Conservation (phyloP, 2,113 vertebrate species). For the Cebidichthys violaceus region DNA sequence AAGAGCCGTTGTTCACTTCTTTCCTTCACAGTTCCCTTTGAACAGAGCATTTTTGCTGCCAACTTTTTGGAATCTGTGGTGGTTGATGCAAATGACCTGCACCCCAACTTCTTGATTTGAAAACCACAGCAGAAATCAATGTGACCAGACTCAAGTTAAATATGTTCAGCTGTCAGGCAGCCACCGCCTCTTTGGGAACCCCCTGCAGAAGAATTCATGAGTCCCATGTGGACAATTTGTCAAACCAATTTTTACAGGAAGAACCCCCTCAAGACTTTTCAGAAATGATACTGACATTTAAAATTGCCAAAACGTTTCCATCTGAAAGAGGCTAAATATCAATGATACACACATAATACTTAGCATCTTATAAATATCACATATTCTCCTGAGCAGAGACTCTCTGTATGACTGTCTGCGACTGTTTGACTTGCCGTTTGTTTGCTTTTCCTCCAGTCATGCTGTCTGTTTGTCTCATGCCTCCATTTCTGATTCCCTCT, state of each 20-base stretch:
- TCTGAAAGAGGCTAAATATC: background rate
- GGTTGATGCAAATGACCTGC: too few species aligned
- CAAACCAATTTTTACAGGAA: background rate
- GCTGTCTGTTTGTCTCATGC: slow-evolving; percentile 41
- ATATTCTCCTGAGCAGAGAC: background rate
- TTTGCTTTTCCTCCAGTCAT: slow-evolving; percentile 10
- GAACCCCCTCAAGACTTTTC: background rate
- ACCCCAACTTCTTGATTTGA: background rate
- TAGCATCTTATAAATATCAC: background rate
- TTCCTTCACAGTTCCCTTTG: too few species aligned
- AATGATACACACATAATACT: background rate
- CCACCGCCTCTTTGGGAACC: background rate
- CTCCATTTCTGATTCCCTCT: slow-evolving; percentile 37
- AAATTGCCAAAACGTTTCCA: background rate
- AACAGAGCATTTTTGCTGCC: too few species aligned
- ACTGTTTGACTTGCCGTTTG: slow-evolving; percentile 4
- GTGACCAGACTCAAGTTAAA: background rate
- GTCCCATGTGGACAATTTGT: background rate
- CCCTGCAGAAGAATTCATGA: background rate
- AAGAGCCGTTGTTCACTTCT: too few species aligned
- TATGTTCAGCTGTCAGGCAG: background rate
- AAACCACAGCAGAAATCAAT: background rate
- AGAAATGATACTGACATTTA: background rate
- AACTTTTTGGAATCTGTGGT: too few species aligned
- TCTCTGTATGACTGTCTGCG: background rate